A percentile compares a stretch with the other conserved stretches of the same genome.
Evolutionary conservation across 92 coral and sea anemone species (phyloP).

Genomic region (Palythoa heliodiscus): DNA sequence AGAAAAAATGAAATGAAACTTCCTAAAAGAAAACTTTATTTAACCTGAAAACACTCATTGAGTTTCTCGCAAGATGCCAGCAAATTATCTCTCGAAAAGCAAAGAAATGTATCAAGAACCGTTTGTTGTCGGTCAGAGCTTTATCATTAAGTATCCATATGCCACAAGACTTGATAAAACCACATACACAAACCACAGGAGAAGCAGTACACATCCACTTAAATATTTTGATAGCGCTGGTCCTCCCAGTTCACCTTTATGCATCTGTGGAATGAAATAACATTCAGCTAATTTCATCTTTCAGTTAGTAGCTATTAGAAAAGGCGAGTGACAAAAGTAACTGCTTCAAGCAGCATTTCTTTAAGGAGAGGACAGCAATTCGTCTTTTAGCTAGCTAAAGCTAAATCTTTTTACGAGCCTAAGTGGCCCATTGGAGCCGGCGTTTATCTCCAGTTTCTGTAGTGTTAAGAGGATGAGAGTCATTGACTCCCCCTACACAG

Average conservation of each 20-base stretch:
- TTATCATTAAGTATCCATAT: conserved; percentile 61
- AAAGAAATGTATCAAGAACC: background rate
- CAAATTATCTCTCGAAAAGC: background rate
- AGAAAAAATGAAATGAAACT: too few species aligned
- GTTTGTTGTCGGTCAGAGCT: conserved; percentile 38
- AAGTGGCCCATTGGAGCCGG: too few species aligned
- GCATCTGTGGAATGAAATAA: conserved; percentile 47
- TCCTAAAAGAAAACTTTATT: too few species aligned
- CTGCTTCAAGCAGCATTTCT: too few species aligned
- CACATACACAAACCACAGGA: conserved; percentile 72
- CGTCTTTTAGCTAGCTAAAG: too few species aligned
- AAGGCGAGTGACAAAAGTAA: too few species aligned
- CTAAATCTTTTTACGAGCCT: too few species aligned
- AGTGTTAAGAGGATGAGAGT: too few species aligned
- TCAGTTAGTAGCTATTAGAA: too few species aligned
- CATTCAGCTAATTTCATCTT: background rate
- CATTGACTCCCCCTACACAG: too few species aligned
- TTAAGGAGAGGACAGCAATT: too few species aligned
- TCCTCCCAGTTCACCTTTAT: conserved; percentile 89
- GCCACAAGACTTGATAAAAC: conserved; percentile 79
- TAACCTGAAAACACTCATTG: background rate
- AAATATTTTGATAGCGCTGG: conserved; percentile 60
- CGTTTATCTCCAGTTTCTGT: too few species aligned
- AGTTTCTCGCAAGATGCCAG: background rate
- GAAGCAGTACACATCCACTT: conserved; percentile 63